A percentile compares a stretch with the other conserved stretches of the same genome.
Conservation (phyloP, 1,140 invertebrate genomes). For the Drosophila repleta region DNA sequence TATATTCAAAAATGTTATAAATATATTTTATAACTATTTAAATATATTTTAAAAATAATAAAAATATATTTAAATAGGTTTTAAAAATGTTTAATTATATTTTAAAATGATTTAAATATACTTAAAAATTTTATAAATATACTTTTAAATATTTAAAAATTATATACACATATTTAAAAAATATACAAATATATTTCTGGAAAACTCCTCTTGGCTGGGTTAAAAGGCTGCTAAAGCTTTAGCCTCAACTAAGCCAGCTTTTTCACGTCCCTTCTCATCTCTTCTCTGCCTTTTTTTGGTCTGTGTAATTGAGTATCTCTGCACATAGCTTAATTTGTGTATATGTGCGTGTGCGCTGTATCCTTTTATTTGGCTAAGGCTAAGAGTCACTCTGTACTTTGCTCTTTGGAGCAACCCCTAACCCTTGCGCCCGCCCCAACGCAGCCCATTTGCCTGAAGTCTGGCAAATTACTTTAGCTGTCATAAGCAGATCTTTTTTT, state of each 20-base stretch:
- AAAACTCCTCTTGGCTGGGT: background rate
- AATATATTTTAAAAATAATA: too few species aligned
- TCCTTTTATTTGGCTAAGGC: constrained; percentile 18
- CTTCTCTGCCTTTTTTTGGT: background rate
- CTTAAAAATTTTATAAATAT: too few species aligned
- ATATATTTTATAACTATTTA: too few species aligned
- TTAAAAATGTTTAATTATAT: too few species aligned
- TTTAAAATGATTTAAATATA: too few species aligned
- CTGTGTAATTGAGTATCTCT: constrained; percentile 41
- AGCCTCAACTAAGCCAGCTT: constrained; percentile 16
- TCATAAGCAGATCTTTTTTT: constrained; percentile 54
- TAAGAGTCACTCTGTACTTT: background rate
- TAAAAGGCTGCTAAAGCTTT: background rate
- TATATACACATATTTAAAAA: too few species aligned
- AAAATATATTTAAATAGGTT: too few species aligned
- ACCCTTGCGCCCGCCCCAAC: background rate
- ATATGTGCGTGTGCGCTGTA: constrained; percentile 12
- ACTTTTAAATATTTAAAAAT: too few species aligned
- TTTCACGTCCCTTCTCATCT: background rate
- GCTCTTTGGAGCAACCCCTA: constrained; percentile 22
- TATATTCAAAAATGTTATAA: too few species aligned
- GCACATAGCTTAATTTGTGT: constrained; percentile 40
- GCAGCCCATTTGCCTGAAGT: constrained; percentile 1
- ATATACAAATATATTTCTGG: too few species aligned
- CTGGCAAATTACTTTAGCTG: constrained; percentile 47